These are phyloP conservation scores for Drosophila nebulosa DNA, from an alignment of 1,140 invertebrate species.

Conservation along the genomic window DNA sequence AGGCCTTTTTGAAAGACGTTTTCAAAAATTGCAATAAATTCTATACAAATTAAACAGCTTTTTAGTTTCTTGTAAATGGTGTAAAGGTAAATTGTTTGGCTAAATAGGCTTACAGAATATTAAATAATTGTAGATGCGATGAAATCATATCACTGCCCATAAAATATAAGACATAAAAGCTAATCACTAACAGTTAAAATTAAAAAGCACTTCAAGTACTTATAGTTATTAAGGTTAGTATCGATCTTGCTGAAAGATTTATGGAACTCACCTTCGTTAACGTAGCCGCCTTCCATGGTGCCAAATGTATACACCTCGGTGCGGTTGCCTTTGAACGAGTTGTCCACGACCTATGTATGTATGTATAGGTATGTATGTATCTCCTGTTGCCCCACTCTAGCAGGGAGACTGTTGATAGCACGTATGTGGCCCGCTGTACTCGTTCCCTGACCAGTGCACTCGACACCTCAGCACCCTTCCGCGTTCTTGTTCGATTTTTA, in stretches of 20 bases:
- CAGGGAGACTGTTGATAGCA: conserved; percentile 2
- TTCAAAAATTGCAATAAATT: too few relatives aligned
- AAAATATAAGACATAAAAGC: neutral
- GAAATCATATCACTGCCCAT: neutral
- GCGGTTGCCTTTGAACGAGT: conserved; percentile 63
- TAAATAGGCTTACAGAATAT: neutral
- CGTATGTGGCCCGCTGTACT: neutral
- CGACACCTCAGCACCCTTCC: conserved; percentile 45
- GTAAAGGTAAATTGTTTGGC: too few relatives aligned
- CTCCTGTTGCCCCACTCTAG: conserved; percentile 12
- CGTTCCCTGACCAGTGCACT: conserved; percentile 51
- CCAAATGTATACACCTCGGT: conserved; percentile 80
- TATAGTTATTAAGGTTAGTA: conserved; percentile 11
- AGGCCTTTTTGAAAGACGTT: too few relatives aligned
- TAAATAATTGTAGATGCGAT: neutral
- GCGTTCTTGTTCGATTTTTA: conserved; percentile 39
- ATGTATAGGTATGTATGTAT: neutral
- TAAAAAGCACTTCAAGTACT: conserved; percentile 1
- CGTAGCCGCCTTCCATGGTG: conserved; percentile 80
- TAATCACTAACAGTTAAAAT: neutral
- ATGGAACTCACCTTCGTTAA: conserved; percentile 76
- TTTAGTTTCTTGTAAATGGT: too few relatives aligned
- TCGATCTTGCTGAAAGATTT: neutral
- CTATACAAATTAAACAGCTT: too few relatives aligned
- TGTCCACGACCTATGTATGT: conserved; percentile 70